Base-by-base conservation (phyloP, 2,113 vertebrate species). In the Promerops cafer region DNA sequence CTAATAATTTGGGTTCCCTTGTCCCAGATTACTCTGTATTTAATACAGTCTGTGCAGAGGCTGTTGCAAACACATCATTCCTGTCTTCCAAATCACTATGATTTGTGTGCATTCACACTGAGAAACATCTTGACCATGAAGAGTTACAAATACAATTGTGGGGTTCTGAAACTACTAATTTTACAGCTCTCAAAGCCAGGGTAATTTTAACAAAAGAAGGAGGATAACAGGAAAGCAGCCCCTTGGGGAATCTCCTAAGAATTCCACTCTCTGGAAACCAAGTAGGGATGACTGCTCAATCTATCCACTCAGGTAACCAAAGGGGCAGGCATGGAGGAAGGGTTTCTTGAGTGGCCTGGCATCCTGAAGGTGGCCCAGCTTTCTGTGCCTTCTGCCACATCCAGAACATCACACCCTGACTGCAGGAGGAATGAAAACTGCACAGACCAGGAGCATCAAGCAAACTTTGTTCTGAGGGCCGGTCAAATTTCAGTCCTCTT, bases 401-500 rank as follows among this genome's bases (percentile, higher is more conserved):
- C 72, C 69, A 76, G 49, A 92, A 71, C 49, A 66, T 94, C 64
- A 60, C 56, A 53, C 52, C 72, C 76, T 31, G 23, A 37, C 50
- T 71, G 28, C 76, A 75, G 11, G 9, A 31, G 10, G 18, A 86
- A 86, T 0, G 10, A 82, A 40, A 95, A 80, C 16, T 21, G 44
- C 64, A 70, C n/a, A 45, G 31, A 66, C 63, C 37, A 66, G 35
- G 50, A 92, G 35, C 64, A 81, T 28, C 70, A 71, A 71, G 50
- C 15, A 60, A 75, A 49, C 20, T 53, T 75, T 26, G 14, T 87
- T 82, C 60, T 54, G 40, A 87, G 56, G 28, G 60, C 40, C 66
- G 61, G 80, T 75, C 85, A 81, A 83, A 90, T 81, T 56, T 81
- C 47, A 16, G 79, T 83, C 52, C 63, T 92, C 44, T 93, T 79